A percentile compares a stretch with the other conserved stretches of the same genome.
Evolutionary conservation across 1,140 invertebrate species (phyloP).

Genomic region (Neodiprion fabricii): DNA sequence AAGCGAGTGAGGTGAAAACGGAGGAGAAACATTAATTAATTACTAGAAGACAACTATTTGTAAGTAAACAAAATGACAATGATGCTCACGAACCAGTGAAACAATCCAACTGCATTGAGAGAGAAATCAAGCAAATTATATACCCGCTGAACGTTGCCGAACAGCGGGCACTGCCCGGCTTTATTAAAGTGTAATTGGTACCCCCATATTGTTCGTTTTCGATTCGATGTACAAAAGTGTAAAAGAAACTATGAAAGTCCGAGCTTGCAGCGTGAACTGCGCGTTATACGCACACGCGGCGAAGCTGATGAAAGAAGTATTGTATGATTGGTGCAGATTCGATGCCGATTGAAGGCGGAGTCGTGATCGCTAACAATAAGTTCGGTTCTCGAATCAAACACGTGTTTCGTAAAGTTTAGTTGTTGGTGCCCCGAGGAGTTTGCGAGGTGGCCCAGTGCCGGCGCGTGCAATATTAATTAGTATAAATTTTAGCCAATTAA

Average conservation of each 20-base stretch:
- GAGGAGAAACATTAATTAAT: constrained; percentile 26
- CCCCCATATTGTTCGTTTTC: not conserved
- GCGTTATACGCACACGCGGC: not conserved
- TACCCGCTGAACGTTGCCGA: not conserved
- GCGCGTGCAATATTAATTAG: constrained; percentile 60
- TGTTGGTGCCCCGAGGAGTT: not conserved
- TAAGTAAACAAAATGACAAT: constrained; percentile 21
- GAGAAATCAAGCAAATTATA: not conserved
- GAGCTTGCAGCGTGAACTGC: not conserved
- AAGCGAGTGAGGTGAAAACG: constrained; percentile 24
- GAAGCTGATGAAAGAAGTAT: not conserved
- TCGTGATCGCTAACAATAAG: not conserved
- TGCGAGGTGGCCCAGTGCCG: constrained; percentile 44
- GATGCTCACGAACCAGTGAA: constrained; percentile 25
- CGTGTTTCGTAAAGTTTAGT: constrained; percentile 8
- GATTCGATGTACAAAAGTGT: not conserved
- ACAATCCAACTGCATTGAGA: constrained; percentile 16
- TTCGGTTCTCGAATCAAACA: constrained; percentile 21
- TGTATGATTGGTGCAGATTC: not conserved
- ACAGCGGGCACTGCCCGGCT: constrained; percentile 2
- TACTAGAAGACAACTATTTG: constrained; percentile 24
- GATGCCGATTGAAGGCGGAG: not conserved
- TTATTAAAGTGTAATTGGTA: not conserved
- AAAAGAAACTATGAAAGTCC: not conserved
- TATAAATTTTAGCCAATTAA: constrained; percentile 38